phyloP scores from a whole-genome alignment of 2,888 invertebrate genomes.

The Heliconius hortense region DNA sequence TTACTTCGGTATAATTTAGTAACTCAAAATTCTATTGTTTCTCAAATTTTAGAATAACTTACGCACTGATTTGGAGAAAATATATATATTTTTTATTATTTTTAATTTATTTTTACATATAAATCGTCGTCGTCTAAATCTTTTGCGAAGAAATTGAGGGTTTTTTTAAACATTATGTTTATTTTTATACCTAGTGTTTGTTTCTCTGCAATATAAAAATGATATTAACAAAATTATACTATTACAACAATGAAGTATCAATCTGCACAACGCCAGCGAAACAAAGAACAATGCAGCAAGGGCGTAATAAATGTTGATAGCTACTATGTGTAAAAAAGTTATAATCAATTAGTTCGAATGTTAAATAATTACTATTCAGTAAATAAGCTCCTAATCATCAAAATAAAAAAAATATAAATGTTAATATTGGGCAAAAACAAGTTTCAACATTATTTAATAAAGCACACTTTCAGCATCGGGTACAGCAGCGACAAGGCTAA shows the following conservation, averaged over 20 bases:
- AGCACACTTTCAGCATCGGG: slow-evolving; percentile 38
- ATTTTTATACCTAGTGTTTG: not conserved
- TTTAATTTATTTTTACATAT: no score
- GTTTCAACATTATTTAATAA: slow-evolving; percentile 43
- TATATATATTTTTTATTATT: no score
- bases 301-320: no score
- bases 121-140: no score
- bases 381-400: not conserved
- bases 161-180: not conserved
- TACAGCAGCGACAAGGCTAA: slow-evolving; percentile 43
- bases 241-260: not conserved
- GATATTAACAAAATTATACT: not conserved
- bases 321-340: no score
- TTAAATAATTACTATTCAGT: no score
- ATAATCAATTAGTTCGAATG: no score
- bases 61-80: not conserved
- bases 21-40: not conserved
- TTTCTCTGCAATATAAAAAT: not conserved
- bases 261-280: not conserved
- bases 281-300: no score
- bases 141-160: no score
- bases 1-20: not conserved
- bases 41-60: not conserved
- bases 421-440: slow-evolving; percentile 31
- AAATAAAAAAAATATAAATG: slow-evolving; percentile 20